A percentile compares a stretch with the other conserved stretches of the same genome.
Conservation (phyloP, 1,140 invertebrate species). For the Metaphire vulgaris region DNA sequence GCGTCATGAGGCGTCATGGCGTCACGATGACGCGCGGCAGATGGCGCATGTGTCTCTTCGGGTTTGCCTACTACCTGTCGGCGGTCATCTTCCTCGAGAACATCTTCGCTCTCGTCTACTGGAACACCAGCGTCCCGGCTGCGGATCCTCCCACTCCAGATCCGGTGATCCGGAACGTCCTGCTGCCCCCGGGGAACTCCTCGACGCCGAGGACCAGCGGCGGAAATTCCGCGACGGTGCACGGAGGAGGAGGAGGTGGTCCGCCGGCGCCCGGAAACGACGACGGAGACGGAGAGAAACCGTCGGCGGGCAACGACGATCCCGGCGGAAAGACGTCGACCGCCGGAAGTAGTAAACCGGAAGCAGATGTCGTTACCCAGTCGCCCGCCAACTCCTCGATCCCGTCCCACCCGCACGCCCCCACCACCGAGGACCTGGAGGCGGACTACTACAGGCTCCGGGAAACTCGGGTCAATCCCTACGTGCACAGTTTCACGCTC, state of each 20-base stretch:
- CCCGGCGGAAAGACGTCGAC: not conserved
- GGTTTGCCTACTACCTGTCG: not conserved
- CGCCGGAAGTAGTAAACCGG: not conserved
- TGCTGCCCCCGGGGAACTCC: not conserved
- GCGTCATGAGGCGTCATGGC: not conserved
- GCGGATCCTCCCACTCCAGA: not conserved
- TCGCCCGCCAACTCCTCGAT: not conserved
- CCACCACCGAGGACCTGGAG: not conserved
- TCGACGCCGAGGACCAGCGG: not conserved
- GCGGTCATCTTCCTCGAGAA: not conserved
- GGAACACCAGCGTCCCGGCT: not conserved
- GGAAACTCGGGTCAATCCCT: slow-evolving; percentile 4
- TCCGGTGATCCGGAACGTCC: not conserved
- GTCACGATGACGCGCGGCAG: not conserved
- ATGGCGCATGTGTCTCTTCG: not conserved
- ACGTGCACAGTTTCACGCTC: not conserved
- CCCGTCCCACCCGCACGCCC: not conserved
- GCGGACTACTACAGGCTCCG: not conserved
- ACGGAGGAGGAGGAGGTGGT: too few relatives aligned
- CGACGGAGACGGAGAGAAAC: not conserved
- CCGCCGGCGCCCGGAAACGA: too few relatives aligned
- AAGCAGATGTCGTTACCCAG: not conserved
- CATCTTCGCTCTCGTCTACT: not conserved
- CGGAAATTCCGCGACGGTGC: not conserved
- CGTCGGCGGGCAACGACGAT: not conserved